These are phyloP conservation scores for Cryptocephalus moraei DNA, from an alignment of 2,888 invertebrate species.

Conservation along the genomic window DNA sequence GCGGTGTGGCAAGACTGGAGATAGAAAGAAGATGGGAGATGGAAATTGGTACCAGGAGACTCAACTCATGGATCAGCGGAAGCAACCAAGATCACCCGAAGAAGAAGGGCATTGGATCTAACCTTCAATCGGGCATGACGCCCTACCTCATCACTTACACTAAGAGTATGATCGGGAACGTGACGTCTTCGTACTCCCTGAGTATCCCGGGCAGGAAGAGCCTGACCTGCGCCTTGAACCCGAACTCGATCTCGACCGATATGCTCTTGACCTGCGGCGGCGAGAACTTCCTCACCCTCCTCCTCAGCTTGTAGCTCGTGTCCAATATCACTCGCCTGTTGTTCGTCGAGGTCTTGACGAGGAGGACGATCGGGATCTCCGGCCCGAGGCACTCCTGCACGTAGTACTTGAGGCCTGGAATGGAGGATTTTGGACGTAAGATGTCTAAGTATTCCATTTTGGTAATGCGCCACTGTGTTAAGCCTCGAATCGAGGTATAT, in stretches of 20 bases:
- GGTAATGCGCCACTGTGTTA: too few species aligned
- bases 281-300: conserved; percentile 55
- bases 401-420: conserved; percentile 38
- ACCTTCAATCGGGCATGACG: too few species aligned
- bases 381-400: conserved; percentile 75
- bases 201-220: conserved; percentile 74
- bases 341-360: conserved; percentile 52
- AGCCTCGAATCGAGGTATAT: too few species aligned
- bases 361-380: conserved; percentile 55
- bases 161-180: conserved; percentile 70
- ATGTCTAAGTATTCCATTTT: not conserved
- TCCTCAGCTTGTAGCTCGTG: conserved; percentile 54
- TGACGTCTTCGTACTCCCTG: conserved; percentile 71
- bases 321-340: conserved; percentile 54
- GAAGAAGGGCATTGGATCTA: too few species aligned
- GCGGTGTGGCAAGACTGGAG: too few species aligned
- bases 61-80: too few species aligned
- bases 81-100: too few species aligned
- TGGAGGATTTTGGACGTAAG: too few species aligned
- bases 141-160: conserved; percentile 54
- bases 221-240: conserved; percentile 63
- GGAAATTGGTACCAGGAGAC: too few species aligned
- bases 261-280: conserved; percentile 63
- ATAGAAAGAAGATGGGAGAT: too few species aligned
- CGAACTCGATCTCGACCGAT: conserved; percentile 53